phyloP scores from a whole-genome alignment of 2,797 vertebrate genomes.

The Macrochelys suwanniensis region DNA sequence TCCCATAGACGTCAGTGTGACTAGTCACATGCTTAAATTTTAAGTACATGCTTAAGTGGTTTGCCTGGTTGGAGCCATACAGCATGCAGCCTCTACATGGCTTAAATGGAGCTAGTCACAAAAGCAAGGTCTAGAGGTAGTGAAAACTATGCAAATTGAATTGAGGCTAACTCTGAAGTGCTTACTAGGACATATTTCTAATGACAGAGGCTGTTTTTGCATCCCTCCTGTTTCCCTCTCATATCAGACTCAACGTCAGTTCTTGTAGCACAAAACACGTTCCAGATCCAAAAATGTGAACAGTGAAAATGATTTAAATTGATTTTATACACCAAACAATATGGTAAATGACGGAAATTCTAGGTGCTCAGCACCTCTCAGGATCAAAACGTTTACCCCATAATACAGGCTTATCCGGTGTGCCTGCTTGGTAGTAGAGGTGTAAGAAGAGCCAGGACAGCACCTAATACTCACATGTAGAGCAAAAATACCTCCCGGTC shows the following conservation, averaged over 20 bases:
- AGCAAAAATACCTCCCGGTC: not conserved
- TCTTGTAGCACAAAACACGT: not conserved
- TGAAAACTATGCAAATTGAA: not conserved
- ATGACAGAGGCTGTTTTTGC: not conserved
- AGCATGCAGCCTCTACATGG: not conserved
- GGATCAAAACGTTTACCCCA: not conserved
- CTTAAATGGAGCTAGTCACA: not conserved
- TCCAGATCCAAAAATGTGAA: not conserved
- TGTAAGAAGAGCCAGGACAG: not conserved
- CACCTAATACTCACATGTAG: not conserved
- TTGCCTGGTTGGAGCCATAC: not conserved
- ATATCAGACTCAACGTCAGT: not conserved
- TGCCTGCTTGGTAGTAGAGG: not conserved
- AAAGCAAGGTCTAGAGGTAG: not conserved
- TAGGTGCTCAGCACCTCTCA: not conserved
- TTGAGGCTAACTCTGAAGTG: not conserved
- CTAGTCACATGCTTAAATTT: not conserved
- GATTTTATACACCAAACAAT: not conserved
- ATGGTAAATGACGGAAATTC: not conserved
- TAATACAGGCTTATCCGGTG: rapidly evolving
- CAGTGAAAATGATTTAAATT: not conserved
- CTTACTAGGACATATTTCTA: not conserved
- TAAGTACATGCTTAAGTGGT: not conserved
- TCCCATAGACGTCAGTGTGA: not conserved
- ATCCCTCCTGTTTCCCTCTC: not conserved